Base-by-base conservation (phyloP, 2,113 vertebrate genomes). In the Coreoperca whiteheadi region DNA sequence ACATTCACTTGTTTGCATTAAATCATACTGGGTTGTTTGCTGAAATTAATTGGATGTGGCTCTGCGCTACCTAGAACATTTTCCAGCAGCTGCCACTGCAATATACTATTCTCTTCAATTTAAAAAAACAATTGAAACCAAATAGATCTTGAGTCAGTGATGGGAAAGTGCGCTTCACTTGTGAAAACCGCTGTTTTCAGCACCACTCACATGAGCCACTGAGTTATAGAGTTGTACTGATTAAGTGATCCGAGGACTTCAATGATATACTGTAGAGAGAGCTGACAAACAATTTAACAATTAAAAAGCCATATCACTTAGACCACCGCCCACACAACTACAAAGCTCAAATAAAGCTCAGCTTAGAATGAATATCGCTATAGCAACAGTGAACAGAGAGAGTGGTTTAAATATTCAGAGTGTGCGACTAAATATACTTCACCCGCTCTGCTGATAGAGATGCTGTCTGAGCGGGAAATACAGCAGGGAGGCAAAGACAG, bases 401-500 rank as follows among this genome's bases (percentile, higher is more conserved):
- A 71, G 74, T 21, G 86, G 78, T 84, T 94, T 91, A 91, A 93
- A 95, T 93, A 95, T 94, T 93, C 85, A 94, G 75, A 77, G 82
- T 72, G 71, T 73, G 82, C 12, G 83, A 86, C 90, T 92, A 92
- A 93, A 93, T 93, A 90, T 92, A 94, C 85, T 84, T 43, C 37
- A 46, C 11, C 85, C 51, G 79, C 64, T 82, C 77, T 84, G 77
- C 80, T 70, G 86, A 83, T 85, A 83, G 88, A 74, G 81, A 81
- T 43, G 84, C 54, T 10, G 71, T 79, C 81, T 88, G 81, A 79
- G 79, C 51, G 16, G 64, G 78, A 89, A 81, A 83, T 59, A 77
- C 79, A 77, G 71, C 60, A 71, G 68, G 53, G 60, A 66, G 48
- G 64, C 53, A 6, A 74, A 54, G 71, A 61, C 60, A 84, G 82